A percentile compares a stretch with the other conserved stretches of the same genome.
Conservation (phyloP, 2,113 vertebrate species). For the Oncorhynchus keta region DNA sequence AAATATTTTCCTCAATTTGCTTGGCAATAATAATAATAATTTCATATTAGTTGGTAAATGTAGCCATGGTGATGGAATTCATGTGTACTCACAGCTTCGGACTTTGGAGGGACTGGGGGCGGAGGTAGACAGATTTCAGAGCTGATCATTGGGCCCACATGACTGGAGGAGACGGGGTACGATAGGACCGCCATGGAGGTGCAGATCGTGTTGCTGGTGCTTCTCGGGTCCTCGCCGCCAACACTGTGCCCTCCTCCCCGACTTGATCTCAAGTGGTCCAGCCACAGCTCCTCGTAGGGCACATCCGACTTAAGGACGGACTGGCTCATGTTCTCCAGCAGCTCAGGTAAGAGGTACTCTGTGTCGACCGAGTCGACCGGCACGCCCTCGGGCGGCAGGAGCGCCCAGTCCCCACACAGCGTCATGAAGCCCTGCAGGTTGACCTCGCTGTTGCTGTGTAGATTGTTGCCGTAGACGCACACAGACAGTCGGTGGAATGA, state of each 20-base stretch:
- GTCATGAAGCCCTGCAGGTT: conserved; percentile 92
- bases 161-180: conserved; percentile 67
- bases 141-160: conserved; percentile 68
- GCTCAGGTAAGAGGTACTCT: conserved; percentile 86
- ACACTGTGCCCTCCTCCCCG: conserved; percentile 54
- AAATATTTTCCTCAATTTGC: no score
- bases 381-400: conserved; percentile 78
- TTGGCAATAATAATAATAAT: no score
- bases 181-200: conserved; percentile 63
- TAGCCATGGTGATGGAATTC: background rate
- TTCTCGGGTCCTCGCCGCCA: conserved; percentile 67
- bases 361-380: conserved; percentile 82
- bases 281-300: conserved; percentile 95
- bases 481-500: conserved; percentile 97
- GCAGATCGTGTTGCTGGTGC: conserved; percentile 71
- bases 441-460: conserved; percentile 95
- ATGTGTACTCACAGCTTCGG: conserved; percentile 92
- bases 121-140: conserved; percentile 86
- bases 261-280: conserved; percentile 77
- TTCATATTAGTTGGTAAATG: no score
- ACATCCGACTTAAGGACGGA: conserved; percentile 81
- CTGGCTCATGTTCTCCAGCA: conserved; percentile 71
- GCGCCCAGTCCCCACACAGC: conserved; percentile 85
- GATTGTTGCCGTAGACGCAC: conserved; percentile 94
- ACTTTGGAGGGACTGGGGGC: conserved; percentile 98